phyloP scores from a whole-genome alignment of 2,888 invertebrate species.

The Portevinia maculata region DNA sequence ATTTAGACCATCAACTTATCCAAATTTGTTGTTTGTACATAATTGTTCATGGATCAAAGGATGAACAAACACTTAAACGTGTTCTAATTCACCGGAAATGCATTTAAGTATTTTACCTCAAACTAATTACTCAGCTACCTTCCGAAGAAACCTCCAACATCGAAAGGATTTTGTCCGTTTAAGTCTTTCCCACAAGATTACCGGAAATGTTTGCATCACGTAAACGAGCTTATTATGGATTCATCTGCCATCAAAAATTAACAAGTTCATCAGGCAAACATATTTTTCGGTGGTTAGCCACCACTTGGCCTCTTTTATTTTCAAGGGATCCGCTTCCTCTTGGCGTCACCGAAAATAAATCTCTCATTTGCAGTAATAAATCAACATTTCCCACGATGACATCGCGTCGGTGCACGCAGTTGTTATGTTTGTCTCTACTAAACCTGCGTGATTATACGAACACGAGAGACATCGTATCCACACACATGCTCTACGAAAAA shows the following conservation, averaged over 20 bases:
- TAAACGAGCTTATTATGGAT: slow-evolving; percentile 49
- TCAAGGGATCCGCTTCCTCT: slow-evolving; percentile 35
- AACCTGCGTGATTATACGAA: slow-evolving; percentile 28
- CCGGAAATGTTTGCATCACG: slow-evolving; percentile 46
- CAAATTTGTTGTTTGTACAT: too few species aligned
- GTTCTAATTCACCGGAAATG: not conserved
- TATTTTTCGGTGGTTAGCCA: slow-evolving; percentile 43
- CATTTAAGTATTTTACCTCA: not conserved
- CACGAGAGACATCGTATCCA: slow-evolving; percentile 18
- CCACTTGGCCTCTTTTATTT: slow-evolving; percentile 56
- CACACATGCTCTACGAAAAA: slow-evolving; percentile 1
- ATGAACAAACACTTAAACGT: too few species aligned
- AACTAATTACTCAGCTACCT: not conserved
- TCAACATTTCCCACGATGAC: slow-evolving; percentile 69
- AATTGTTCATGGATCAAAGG: too few species aligned
- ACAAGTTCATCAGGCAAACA: slow-evolving; percentile 45
- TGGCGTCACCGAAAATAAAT: slow-evolving; percentile 60
- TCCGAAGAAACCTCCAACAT: not conserved
- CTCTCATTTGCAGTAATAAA: slow-evolving; percentile 70
- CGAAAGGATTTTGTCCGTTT: slow-evolving; percentile 32
- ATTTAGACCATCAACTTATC: too few species aligned
- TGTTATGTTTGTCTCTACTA: slow-evolving; percentile 46
- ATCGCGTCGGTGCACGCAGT: slow-evolving; percentile 33
- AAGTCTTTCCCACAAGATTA: slow-evolving; percentile 1
- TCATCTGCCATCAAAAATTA: slow-evolving; percentile 42